Evolutionary conservation across 2,888 invertebrate genomes (phyloP).

Genomic region (Hecatera dysodea): DNA sequence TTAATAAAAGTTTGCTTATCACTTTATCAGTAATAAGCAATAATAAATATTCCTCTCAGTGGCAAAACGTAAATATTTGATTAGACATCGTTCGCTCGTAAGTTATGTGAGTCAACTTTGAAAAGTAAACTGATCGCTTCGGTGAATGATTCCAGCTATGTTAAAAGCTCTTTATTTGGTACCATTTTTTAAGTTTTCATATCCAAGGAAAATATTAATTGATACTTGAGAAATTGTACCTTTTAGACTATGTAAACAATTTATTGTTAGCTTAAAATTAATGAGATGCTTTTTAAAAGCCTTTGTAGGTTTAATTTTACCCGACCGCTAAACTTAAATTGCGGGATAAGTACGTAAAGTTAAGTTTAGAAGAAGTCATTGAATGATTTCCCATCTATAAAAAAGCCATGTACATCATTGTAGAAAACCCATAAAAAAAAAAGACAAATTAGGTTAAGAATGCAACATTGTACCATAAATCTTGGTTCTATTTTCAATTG

Average conservation of each 20-base stretch:
- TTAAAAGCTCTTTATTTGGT: background rate
- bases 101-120: constrained; percentile 34
- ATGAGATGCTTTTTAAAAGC: background rate
- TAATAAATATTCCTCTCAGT: constrained; percentile 31
- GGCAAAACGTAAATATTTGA: constrained; percentile 49
- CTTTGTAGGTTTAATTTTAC: no score
- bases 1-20: constrained; percentile 51
- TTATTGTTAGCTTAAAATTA: background rate
- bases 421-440: no score
- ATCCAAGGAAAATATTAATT: constrained; percentile 6
- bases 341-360: no score
- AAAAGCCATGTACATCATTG: no score
- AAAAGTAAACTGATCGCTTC: constrained; percentile 33
- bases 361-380: no score
- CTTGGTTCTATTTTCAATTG: constrained; percentile 9
- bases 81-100: constrained; percentile 29
- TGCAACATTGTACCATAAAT: background rate
- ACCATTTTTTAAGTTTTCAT: background rate
- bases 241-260: background rate
- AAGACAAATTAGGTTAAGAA: no score
- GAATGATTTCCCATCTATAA: no score
- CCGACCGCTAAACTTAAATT: no score
- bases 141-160: constrained; percentile 1
- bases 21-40: constrained; percentile 40
- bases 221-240: background rate